Conservation (phyloP, 2,113 vertebrate genomes). For the Ramphastos sulfuratus region DNA sequence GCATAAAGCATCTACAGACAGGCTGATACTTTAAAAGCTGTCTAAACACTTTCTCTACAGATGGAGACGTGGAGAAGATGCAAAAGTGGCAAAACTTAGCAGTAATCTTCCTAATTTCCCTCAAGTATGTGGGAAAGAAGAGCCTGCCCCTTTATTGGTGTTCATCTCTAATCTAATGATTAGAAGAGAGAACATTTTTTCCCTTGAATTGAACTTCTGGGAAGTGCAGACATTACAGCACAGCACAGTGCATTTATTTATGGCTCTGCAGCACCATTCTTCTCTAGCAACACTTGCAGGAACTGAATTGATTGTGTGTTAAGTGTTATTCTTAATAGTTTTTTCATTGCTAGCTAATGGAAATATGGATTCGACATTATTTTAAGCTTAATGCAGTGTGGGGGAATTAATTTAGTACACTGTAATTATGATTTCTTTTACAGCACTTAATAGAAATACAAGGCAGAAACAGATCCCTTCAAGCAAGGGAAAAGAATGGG, state of each 20-base stretch:
- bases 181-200: not conserved
- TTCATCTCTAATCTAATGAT: not conserved
- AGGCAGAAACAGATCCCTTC: conserved; percentile 13
- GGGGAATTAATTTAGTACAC: conserved; percentile 21
- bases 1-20: not conserved
- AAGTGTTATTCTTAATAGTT: conserved; percentile 41
- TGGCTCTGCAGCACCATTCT: not conserved
- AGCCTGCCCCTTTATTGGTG: not conserved
- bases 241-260: conserved; percentile 29
- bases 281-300: conserved; percentile 12
- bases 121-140: not conserved
- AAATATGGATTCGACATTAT: conserved; percentile 50
- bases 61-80: not conserved
- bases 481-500: not conserved
- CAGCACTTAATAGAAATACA: conserved; percentile 5
- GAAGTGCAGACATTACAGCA: not conserved
- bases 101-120: not conserved
- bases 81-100: not conserved
- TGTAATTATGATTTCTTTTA: conserved; percentile 29
- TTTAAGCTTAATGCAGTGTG: conserved; percentile 41
- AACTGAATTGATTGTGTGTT: conserved; percentile 13
- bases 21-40: not conserved
- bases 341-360: conserved; percentile 58
- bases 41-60: not conserved
- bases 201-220: not conserved